Conservation (phyloP, 2,797 vertebrate genomes). For the Lepilemur septentrionalis region DNA sequence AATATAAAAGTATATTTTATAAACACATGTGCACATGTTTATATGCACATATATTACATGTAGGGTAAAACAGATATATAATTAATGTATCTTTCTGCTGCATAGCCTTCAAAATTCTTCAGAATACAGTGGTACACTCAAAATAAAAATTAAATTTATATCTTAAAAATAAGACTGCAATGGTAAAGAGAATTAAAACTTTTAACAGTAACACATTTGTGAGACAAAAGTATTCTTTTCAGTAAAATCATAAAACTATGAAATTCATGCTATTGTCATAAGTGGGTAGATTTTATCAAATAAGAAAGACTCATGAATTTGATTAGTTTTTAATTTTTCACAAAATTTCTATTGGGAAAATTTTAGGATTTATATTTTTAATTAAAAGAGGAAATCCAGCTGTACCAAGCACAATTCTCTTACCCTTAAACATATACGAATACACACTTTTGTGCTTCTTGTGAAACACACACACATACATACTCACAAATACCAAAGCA, state of each 20-base stretch:
- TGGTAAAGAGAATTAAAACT: slow-evolving; percentile 6
- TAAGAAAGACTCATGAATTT: neutral
- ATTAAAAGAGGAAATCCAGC: neutral
- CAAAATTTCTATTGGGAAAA: neutral
- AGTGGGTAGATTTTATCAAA: neutral
- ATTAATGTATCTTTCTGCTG: neutral
- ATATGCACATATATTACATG: too few relatives aligned
- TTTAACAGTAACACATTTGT: neutral
- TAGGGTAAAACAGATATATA: neutral
- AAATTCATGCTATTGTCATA: neutral
- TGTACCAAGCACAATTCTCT: neutral
- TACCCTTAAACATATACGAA: neutral
- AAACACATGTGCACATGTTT: neutral
- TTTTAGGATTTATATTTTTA: neutral
- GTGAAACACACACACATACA: neutral
- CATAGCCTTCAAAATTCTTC: neutral
- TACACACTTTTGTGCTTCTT: neutral
- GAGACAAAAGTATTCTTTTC: slow-evolving; percentile 16
- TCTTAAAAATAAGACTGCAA: neutral
- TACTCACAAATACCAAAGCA: neutral
- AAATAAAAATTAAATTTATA: neutral
- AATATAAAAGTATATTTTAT: neutral
- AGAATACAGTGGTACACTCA: neutral
- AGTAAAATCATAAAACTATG: neutral
- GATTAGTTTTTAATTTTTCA: slow-evolving; percentile 28